Percentiles rank a stretch among this genome's conserved stretches.
Conservation (phyloP, 1,140 invertebrate species). For the Drosophila suzukii region DNA sequence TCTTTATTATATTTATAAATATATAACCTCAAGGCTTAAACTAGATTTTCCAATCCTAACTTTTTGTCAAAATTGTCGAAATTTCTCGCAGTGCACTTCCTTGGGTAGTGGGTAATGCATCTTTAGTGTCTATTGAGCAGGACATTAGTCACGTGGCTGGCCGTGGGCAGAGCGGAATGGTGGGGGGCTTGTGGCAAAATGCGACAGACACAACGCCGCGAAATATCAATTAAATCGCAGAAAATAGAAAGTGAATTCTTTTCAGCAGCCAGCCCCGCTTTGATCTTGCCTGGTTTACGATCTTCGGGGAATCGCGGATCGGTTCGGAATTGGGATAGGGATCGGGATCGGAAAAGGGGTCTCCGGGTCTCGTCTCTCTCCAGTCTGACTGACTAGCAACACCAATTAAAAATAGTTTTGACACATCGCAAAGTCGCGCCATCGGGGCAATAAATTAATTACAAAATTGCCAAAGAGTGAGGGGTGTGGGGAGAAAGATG, state of each 20-base stretch:
- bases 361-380: not conserved
- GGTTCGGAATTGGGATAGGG: not conserved
- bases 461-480: slow-evolving; percentile 46
- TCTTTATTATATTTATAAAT: no score
- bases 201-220: slow-evolving; percentile 51
- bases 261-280: slow-evolving; percentile 46
- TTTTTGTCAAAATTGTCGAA: not conserved
- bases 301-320: slow-evolving; percentile 36
- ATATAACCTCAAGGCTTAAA: no score
- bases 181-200: not conserved
- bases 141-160: slow-evolving; percentile 75
- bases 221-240: slow-evolving; percentile 74
- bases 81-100: not conserved
- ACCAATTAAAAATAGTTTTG: slow-evolving; percentile 82
- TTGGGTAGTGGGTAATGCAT: slow-evolving; percentile 62
- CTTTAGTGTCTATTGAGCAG: slow-evolving; percentile 82
- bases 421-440: slow-evolving; percentile 60
- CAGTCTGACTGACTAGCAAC: slow-evolving; percentile 20
- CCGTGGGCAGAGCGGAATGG: slow-evolving; percentile 22
- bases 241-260: slow-evolving; percentile 71
- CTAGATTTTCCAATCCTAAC: no score
- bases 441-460: slow-evolving; percentile 79
- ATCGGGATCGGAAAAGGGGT: not conserved
- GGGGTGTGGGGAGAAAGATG: not conserved
- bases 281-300: slow-evolving; percentile 75